Base-by-base conservation (phyloP, 2,113 vertebrate species). In the Cryptomyrus ogoouensis region DNA sequence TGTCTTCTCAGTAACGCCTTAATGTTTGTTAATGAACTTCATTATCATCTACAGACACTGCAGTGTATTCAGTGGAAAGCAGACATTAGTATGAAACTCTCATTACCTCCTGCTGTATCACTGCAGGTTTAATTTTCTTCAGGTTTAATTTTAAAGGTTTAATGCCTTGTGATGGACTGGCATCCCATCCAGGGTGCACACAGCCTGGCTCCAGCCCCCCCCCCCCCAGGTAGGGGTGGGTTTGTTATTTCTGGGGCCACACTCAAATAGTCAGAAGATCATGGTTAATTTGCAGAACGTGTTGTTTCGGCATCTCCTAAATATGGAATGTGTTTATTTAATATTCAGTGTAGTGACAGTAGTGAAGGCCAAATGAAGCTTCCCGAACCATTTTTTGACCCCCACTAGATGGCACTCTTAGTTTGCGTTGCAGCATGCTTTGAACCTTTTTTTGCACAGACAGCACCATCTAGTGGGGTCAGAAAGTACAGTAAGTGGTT, bases 11-110 rank as follows among this genome's bases (percentile, higher is more conserved):
- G 9, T 70, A 70, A 70, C 62, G 31, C 10, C 10, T 39, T 80
- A 80, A 80, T 80, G 74, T 80, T 80, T 80, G 74, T 39, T 80
- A 80, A 80, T 80, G 74, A 80, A 80, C 17, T 80, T 80, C 74
- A 80, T 80, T 42, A 80, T 42, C 5, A 42, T 42, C 74, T 6
- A 42, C 74, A 80, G 74, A 42, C 15, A 80, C 35, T 7, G 35
- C 3, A 19, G 35, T 13, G 35, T 80, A 19, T 80, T 17, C 35
- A 80, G 15, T 3, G n/a, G 74, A 39, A 80, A 80, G 35, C 31
- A 13, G 35, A 80, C 35, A 19, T 77, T 42, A 42, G 74, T 42
- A 42, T 80, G 74, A 80, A 39, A 80, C 74, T 19, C 70, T 42
- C 31, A 80, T 80, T 80, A 42, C 12, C 74, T 80, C 74, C 19